Evolutionary conservation across 2,888 invertebrate species (phyloP), one percentile per base, ranked within the genome.

Genomic region (Amphipoea oculea): DNA sequence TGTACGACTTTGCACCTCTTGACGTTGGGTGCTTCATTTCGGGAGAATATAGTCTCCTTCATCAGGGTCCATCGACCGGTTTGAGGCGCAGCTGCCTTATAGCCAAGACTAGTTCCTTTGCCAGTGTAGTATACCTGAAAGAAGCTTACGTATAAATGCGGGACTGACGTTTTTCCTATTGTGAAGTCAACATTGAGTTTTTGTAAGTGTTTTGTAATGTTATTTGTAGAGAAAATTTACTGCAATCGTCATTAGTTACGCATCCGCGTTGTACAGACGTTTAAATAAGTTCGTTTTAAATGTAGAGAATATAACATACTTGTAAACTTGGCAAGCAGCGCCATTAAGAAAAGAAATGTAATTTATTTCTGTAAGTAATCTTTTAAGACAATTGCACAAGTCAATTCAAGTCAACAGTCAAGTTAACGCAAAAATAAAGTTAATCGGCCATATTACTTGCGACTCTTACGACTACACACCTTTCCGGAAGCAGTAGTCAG

Each of bases 401-500:
- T 45, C 11, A 68, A 68, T 67, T 40, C 23, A 40, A 40, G 20
- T 66, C 65, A 36, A 65, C 63, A 65, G 11, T 20, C 11, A 65
- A 40, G 9, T n/a, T 11, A 69, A 48, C 20, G 29, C 48, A 69
- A 48, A 29, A 48, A 40, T n/a, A 5, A 36, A n/a, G 40, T 51
- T 9, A 20, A 12, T 23, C 3, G 9, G 51, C 20, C 2, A 42
- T 36, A 40, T 29, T 29, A 57, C 29, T 23, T 40, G 29, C n/a
- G 6, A n/a, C 9, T 48, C 29, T n/a, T 68, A 68, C 3, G 29
- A 48, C 3, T 51, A 66, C 69, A 45, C 94, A 98, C 98, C 97
- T 99, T 99, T 85, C 99, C 99, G 74, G 98, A 98, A n/a, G 97
- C 96, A 11, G 99, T 99, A 89, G 98, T 98, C 6, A 99, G 97